Evolutionary conservation across 2,113 vertebrate species (phyloP).

Genomic region (Micronisus gabar): DNA sequence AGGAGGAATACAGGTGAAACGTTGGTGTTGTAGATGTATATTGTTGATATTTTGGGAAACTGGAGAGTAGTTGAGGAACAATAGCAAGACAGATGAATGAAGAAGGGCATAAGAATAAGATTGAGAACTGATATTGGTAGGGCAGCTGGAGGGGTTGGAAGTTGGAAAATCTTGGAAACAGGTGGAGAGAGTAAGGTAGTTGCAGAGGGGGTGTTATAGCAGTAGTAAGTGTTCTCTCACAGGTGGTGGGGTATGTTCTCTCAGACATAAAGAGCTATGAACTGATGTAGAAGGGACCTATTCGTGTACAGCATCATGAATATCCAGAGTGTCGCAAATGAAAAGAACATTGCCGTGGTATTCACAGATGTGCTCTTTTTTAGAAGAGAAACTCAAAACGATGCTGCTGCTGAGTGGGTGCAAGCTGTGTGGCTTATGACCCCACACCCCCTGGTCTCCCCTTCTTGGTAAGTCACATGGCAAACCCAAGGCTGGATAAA

Average conservation of each 20-base stretch:
- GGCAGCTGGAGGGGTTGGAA: background rate
- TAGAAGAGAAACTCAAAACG: background rate
- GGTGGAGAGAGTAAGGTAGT: background rate
- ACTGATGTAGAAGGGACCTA: background rate
- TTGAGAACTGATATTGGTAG: background rate
- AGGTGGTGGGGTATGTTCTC: background rate
- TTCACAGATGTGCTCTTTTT: background rate
- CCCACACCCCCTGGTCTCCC: fast-evolving
- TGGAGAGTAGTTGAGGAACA: background rate
- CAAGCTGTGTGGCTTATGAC: background rate
- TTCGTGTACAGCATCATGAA: background rate
- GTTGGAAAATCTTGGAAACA: background rate
- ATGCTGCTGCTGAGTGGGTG: background rate
- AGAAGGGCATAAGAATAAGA: background rate
- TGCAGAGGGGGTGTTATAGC: background rate
- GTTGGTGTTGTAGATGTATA: background rate
- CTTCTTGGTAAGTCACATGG: background rate
- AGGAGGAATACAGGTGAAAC: background rate
- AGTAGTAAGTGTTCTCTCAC: background rate
- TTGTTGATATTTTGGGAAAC: background rate
- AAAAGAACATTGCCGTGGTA: background rate
- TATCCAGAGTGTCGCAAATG: background rate
- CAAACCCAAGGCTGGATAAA: background rate
- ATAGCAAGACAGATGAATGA: background rate
- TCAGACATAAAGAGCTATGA: background rate